Base-by-base conservation (phyloP, 1,140 invertebrate genomes). In the Pentalonia nigronervosa region DNA sequence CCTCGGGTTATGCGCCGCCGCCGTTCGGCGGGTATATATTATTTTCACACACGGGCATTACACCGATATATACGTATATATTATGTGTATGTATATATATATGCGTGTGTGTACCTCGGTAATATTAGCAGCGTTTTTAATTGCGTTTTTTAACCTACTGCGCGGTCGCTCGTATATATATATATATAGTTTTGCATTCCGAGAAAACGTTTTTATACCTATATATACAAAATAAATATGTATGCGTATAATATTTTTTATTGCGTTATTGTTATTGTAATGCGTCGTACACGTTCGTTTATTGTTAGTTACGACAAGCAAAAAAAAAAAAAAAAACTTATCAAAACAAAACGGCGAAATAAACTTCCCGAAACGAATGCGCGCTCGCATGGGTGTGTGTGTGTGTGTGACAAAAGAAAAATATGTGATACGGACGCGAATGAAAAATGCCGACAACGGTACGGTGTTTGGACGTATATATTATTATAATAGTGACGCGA, bases 41-140 rank as follows among this genome's bases (percentile, higher is more conserved):
- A 47, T 50, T 83, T 25, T 23, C 76, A 84, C 36, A 84, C 34
- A 83, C 34, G 83, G 23, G 41, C 21, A 84, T 41, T 84, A 41
- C 20, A 83, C 20, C 41, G 41, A 83, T 2, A 14, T 83, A 81
- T n/a, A 81, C 34, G 20, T 83, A 23, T 36, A 83, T 36, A 9
- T 36, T 83, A 83, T 21, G 81, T 11, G 30, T 41, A 41, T 41
- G 60, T 76, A 76, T 41, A 41, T 41, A 76, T 76, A 30, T n/a
- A 67, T 67, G n/a, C n/a, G n/a, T 41, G 4, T 17, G 3, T 17
- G 20, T 36, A 83, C 34, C 21, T 21, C 34, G 34, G n/a, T 84
- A 84, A 25, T 84, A 84, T 84, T 84, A 84, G 83, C 83, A 84
- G 34, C 36, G 83, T 84, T 84, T 84, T 84, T 84, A 84, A 84